Base-by-base conservation (phyloP, 1,140 invertebrate species). In the Hycleus phaleratus region DNA sequence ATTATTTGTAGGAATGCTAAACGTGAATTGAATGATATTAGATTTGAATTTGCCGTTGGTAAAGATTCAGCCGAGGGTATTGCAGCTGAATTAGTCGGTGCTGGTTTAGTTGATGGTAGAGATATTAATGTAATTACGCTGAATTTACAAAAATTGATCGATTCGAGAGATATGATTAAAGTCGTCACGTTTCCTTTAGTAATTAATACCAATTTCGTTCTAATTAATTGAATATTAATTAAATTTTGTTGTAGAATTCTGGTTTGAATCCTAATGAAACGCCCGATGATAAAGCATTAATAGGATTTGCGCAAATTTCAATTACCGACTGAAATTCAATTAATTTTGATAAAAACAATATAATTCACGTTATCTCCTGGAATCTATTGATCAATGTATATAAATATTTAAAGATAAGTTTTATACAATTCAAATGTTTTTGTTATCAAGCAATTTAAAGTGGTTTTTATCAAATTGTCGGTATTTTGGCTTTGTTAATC, bases 271-370 rank as follows among this genome's bases (percentile, higher is more conserved):
- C 82, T 18, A 88, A 87, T 68, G 93, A 96, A 81, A 82, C 87
- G 24, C 85, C 90, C 11, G 95, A 97, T 77, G 95, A 98, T 72
- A 93, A 94, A 66, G 88, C 93, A 7, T 79, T 98, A 56, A 85
- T 97, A 70, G 96, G 95, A 67, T 98, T 90, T 82, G 96, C 96
- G 72, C 94, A 98, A 78, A 87, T 98, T 65, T 95, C 94, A 40
- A 87, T 95, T 70, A 87, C 87, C 12, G 90, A 93, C 78, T 93
- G 79, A 60, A 77, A 67, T 38, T 55, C 49, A 63, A 55, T 65
- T 46, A 54, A 38, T 56, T 58, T 24, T 52, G 38, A 46, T 47
- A 47, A 59, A 57, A 40, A 55, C 60, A 61, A 63, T 51, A 3
- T 49, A n/a, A 26, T 43, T 26, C 26, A 38, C 8, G 39, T 42